A percentile compares a stretch with the other conserved stretches of the same genome.
Evolutionary conservation across 2,888 invertebrate genomes (phyloP).

Genomic region (Cylindroiulus punctatus): DNA sequence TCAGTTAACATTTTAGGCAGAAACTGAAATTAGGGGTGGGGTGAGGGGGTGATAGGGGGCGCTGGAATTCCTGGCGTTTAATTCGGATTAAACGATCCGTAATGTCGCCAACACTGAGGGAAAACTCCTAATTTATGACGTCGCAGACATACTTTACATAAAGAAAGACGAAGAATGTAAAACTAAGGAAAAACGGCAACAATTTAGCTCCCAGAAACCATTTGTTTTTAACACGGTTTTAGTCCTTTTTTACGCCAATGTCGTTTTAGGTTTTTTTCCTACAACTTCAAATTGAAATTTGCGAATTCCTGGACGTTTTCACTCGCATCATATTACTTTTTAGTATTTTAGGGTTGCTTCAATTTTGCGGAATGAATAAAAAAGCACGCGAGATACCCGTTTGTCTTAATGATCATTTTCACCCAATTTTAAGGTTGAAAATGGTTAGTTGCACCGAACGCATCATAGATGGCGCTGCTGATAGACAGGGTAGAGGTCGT

Average conservation of each 20-base stretch:
- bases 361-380: not conserved
- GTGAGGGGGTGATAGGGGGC: not conserved
- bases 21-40: not conserved
- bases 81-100: slow-evolving; percentile 44
- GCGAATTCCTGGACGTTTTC: slow-evolving; percentile 3
- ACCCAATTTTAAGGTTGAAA: not conserved
- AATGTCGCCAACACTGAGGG: slow-evolving; percentile 5
- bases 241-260: not conserved
- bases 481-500: too few relatives aligned
- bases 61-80: not conserved
- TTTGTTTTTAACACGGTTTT: slow-evolving; percentile 19
- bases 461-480: not conserved
- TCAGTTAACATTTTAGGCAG: not conserved
- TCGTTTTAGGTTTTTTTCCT: not conserved
- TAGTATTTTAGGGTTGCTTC: not conserved
- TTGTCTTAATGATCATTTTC: not conserved
- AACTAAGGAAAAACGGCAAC: not conserved
- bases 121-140: not conserved
- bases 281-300: not conserved
- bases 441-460: not conserved
- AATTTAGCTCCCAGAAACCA: not conserved
- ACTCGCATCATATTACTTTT: not conserved
- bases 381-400: not conserved
- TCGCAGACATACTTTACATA: not conserved
- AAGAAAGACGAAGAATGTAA: slow-evolving; percentile 31